Evolutionary conservation across 2,797 vertebrate species (phyloP), one percentile per base, ranked within the genome.

Genomic region (Peromyscus aztecus): DNA sequence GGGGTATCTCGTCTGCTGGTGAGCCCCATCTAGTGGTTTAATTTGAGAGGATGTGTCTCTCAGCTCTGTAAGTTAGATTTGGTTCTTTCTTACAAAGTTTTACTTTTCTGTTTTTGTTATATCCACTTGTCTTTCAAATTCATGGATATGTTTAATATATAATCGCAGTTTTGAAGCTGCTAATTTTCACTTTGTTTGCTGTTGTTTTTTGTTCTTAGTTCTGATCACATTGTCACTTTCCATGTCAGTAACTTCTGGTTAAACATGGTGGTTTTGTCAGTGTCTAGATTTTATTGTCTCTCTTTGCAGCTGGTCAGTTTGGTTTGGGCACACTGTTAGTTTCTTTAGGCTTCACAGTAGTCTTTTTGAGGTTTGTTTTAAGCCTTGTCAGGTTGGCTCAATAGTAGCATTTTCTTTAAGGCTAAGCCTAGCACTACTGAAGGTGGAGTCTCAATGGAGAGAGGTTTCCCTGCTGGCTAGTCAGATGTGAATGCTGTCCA

Each of bases 211-310:
- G 71, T 57, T 34, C 31, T 67, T 83, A 84, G 37, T 11, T 77
- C 4, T 87, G 2, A 71, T 84, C 40, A 65, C 43, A 81, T 94
- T 91, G 85, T 52, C 89, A 17, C 59, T 86, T 89, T 89, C 69
- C 29, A 67, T 37, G 9, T 91, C 34, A 77, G 67, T 91, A 37
- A 69, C 83, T 95, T 96, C 90, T 46, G 5, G 52, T 37, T 92
- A 24, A 59, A 37, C 69, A 34, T 75, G 84, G 31, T 94, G 43
- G 43, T n/a, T 87, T 76, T 27, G 9, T 92, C 11, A 61, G 6
- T 78, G 23, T 93, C 65, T 97, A 89, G 40, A 82, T 89, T 85
- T 87, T 85, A 73, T 80, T 89, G 57, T 91, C 27, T 91, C 21
- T 49, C 75, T 86, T 87, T 91, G 67, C 59, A 95, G 89, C 81